Evolutionary conservation across 2,888 invertebrate species (phyloP).

Genomic region (Cyaniris semiargus): DNA sequence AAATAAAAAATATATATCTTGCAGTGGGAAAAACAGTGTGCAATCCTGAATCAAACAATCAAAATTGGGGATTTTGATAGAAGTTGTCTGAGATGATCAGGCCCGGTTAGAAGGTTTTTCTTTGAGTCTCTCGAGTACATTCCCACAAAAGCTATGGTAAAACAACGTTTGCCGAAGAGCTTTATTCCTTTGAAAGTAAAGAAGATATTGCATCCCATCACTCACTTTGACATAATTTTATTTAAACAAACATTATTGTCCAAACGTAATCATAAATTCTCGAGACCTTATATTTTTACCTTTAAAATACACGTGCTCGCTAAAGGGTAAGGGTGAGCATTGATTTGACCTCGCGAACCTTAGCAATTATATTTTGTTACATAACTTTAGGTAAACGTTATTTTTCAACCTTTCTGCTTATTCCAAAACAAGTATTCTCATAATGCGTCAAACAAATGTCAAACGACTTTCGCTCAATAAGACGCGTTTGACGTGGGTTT

Average conservation of each 20-base stretch:
- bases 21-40: too few relatives aligned
- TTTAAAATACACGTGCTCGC: background rate
- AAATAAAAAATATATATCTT: too few relatives aligned
- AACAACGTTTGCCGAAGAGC: too few relatives aligned
- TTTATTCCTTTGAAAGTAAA: background rate
- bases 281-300: background rate
- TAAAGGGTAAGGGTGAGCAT: background rate
- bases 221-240: background rate
- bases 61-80: too few relatives aligned
- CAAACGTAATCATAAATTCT: background rate
- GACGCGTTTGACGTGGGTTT: too few relatives aligned
- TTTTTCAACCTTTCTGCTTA: background rate
- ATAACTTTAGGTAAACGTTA: background rate
- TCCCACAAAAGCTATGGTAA: too few relatives aligned
- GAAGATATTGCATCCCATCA: background rate
- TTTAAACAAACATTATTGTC: background rate
- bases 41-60: too few relatives aligned
- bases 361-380: background rate
- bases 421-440: background rate
- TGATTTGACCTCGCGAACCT: background rate
- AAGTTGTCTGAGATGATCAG: too few relatives aligned
- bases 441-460: background rate
- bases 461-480: too few relatives aligned
- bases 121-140: too few relatives aligned
- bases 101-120: too few relatives aligned